phyloP scores from a whole-genome alignment of 2,797 vertebrate species.

The Mormyrus hasselquistii region DNA sequence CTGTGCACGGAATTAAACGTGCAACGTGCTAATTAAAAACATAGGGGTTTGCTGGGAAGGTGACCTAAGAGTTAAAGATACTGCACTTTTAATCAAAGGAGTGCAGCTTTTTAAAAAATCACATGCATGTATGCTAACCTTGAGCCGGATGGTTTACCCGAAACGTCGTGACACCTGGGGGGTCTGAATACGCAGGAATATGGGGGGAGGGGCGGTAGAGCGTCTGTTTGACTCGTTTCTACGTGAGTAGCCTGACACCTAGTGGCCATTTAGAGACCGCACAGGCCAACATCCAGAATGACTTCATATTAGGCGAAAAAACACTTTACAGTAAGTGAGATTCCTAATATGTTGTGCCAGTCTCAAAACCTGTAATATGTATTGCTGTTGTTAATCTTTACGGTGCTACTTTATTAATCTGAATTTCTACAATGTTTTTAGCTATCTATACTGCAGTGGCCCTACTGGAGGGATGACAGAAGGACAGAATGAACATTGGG shows the following conservation, averaged over 20 bases:
- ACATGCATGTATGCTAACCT: background rate
- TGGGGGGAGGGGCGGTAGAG: background rate
- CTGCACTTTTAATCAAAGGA: background rate
- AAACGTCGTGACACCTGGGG: background rate
- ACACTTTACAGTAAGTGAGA: background rate
- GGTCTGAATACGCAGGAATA: background rate
- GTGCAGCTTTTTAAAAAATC: background rate
- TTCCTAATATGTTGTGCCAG: background rate
- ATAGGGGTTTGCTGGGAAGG: constrained; percentile 3
- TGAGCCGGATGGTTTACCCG: background rate
- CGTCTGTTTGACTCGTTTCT: background rate
- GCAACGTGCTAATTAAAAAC: constrained; percentile 5
- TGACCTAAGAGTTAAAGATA: constrained; percentile 9
- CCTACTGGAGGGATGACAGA: background rate
- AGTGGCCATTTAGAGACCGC: background rate
- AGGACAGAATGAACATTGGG: background rate
- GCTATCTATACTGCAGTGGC: background rate
- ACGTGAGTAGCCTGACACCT: constrained; percentile 15
- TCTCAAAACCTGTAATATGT: background rate
- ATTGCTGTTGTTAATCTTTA: background rate
- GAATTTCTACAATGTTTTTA: background rate
- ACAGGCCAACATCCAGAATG: background rate
- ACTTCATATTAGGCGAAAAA: background rate
- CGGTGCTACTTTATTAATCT: background rate
- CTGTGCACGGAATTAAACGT: constrained; percentile 10